phyloP scores from a whole-genome alignment of 2,888 invertebrate species.

The Drosophila macrospina region DNA sequence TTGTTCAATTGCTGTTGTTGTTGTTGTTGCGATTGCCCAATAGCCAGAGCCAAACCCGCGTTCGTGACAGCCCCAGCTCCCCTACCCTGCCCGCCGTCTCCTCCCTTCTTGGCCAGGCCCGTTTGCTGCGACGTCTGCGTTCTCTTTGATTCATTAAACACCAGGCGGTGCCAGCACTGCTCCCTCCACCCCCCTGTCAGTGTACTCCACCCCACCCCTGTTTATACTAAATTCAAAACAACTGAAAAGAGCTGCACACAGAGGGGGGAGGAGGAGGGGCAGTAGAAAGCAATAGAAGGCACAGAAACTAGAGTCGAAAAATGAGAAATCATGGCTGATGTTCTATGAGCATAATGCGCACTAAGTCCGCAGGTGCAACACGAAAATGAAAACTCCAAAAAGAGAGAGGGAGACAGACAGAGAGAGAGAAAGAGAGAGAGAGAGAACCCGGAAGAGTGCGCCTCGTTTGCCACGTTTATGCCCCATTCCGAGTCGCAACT shows the following conservation, averaged over 20 bases:
- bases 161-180: slow-evolving; percentile 29
- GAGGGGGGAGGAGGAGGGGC: not conserved
- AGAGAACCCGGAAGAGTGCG: slow-evolving; percentile 73
- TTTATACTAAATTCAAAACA: slow-evolving; percentile 41
- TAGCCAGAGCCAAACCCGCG: slow-evolving; percentile 56
- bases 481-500: slow-evolving; percentile 27
- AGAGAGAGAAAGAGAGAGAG: slow-evolving; percentile 7
- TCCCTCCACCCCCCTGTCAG: not conserved
- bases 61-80: slow-evolving; percentile 71
- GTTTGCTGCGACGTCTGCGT: slow-evolving; percentile 36
- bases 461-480: slow-evolving; percentile 36
- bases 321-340: slow-evolving; percentile 69
- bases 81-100: not conserved
- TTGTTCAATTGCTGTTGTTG: slow-evolving; percentile 40
- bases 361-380: slow-evolving; percentile 74
- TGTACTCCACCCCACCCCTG: not conserved
- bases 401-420: slow-evolving; percentile 13
- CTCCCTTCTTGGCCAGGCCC: not conserved
- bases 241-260: slow-evolving; percentile 8
- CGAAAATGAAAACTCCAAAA: slow-evolving; percentile 53
- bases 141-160: slow-evolving; percentile 69
- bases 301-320: slow-evolving; percentile 50
- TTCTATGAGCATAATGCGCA: slow-evolving; percentile 62
- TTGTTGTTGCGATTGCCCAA: slow-evolving; percentile 55
- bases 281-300: slow-evolving; percentile 3